These are phyloP conservation scores for Silurus asotus DNA, from an alignment of 2,113 vertebrate genomes.

Conservation along the genomic window DNA sequence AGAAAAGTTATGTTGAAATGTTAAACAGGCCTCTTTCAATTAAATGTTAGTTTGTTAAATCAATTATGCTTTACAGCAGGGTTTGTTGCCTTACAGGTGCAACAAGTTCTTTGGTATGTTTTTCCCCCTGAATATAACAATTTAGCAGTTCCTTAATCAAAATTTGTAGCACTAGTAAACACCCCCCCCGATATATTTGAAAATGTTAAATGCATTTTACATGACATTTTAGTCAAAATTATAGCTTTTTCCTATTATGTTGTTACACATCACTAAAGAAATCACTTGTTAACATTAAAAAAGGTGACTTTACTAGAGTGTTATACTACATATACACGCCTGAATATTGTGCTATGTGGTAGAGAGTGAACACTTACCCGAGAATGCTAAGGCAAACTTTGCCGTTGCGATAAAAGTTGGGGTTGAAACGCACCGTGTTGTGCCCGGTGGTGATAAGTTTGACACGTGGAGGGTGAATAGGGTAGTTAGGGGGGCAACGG, in stretches of 20 bases:
- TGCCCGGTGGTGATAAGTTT: conserved; percentile 98
- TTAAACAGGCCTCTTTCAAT: background rate
- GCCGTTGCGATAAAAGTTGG: conserved; percentile 99
- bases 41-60: background rate
- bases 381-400: conserved; percentile 99
- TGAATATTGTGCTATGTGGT: background rate
- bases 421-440: conserved; percentile 98
- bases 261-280: background rate
- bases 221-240: background rate
- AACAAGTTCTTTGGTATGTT: background rate
- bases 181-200: background rate
- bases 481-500: conserved; percentile 98
- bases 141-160: background rate
- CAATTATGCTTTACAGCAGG: too few species aligned
- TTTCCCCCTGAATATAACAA: background rate
- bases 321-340: background rate
- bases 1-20: background rate
- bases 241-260: background rate
- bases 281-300: background rate
- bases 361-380: conserved; percentile 77
- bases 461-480: conserved; percentile 95
- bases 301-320: background rate
- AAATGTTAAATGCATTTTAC: background rate
- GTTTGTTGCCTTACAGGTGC: background rate
- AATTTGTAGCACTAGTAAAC: background rate